Evolutionary conservation across 2,888 invertebrate genomes (phyloP).

Genomic region (Dicyrtomina minuta): DNA sequence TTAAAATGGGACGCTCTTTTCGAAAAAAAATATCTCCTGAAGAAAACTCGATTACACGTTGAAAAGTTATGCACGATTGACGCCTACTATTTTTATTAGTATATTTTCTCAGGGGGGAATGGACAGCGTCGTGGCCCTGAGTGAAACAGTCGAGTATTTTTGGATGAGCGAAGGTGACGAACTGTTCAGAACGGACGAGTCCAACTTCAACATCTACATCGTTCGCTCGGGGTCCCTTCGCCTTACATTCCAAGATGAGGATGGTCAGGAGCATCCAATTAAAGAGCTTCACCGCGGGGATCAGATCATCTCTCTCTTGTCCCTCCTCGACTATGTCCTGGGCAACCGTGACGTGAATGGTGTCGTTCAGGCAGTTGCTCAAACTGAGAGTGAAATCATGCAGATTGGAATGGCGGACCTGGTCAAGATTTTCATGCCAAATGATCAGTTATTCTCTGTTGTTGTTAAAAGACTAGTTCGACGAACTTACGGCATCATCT

Average conservation of each 20-base stretch:
- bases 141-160: not conserved
- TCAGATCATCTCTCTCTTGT: conserved; percentile 19
- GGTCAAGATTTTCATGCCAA: not conserved
- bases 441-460: not conserved
- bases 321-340: conserved; percentile 22
- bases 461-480: conserved; percentile 9
- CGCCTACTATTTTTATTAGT: not conserved
- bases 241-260: not conserved
- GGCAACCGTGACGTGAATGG: not conserved
- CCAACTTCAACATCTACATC: conserved; percentile 25
- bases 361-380: conserved; percentile 7
- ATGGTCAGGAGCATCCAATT: not conserved
- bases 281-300: conserved; percentile 9
- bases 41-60: too few species aligned
- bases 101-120: conserved; percentile 15
- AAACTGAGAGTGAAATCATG: conserved; percentile 1
- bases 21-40: too few species aligned
- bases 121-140: not conserved
- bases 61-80: too few species aligned
- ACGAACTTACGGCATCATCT: conserved; percentile 28
- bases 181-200: conserved; percentile 16
- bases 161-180: not conserved
- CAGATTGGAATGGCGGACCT: not conserved
- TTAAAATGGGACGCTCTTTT: too few species aligned
- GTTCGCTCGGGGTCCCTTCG: not conserved